Evolutionary conservation across 2,797 vertebrate species (phyloP), one percentile per base, ranked within the genome.

Genomic region (Dipus sagitta): DNA sequence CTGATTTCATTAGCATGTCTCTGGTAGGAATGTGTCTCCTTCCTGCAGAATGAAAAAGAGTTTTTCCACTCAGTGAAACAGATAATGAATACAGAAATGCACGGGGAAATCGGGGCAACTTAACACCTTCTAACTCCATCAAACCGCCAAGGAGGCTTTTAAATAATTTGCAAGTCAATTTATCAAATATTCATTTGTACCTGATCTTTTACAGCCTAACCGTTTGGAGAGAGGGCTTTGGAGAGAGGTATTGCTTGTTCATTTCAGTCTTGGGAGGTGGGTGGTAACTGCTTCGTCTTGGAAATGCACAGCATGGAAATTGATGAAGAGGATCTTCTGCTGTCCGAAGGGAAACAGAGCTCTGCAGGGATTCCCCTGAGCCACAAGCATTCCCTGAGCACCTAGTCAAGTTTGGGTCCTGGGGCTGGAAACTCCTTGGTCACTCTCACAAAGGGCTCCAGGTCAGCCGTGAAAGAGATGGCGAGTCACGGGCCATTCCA

Each of bases 21-120:
- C 75, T 67, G 54, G 54, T 67, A 28, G 54, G 47, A 32, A 60
- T 6, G 34, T 26, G 2, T 58, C 77, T 78, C 30, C 32, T 47
- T 91, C 21, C 26, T n/a, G 18, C 8, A 20, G 86, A 81, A 93
- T 68, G 67, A 74, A 88, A 81, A 11, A 15, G 21, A 15, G 68
- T 11, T 84, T 93, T 90, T 71, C 92, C 65, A 78, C 65, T 89
- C 91, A 54, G 0, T 3, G 68, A 64, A 94, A 93, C 54, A 92
- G 83, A 84, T 21, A 79, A 60, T n/a, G 76, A 74, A 34, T 1
- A 17, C 12, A 67, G 15, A 47, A 23, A 71, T 11, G 12, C 2
- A 0, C 62, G 0, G 18, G 9, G 54, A 58, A 21, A 28, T 30
- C 32, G 14, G 42, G 14, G 3, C 2, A 78, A 34, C 62, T 32